Evolutionary conservation across 1,140 invertebrate genomes (phyloP), one percentile per base, ranked within the genome.

Genomic region (Elymnias hypermnestra): DNA sequence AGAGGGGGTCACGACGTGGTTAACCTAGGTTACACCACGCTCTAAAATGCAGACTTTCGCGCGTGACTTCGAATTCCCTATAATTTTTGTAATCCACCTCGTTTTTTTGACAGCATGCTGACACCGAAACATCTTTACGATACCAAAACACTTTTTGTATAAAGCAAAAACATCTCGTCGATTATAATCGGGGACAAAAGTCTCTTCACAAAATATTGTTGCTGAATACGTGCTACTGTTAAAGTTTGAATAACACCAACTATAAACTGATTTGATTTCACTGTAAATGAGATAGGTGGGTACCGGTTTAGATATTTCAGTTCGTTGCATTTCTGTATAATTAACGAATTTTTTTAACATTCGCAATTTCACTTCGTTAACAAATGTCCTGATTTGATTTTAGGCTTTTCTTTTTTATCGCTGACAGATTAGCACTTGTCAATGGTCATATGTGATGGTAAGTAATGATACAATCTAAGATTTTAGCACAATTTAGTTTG

Each of bases 1-100:
- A 47, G 47, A 53, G 51, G 64, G 54, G 58, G 68, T 81, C 81
- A 84, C 81, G 81, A 83, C 58, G 75, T 67, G 76, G 74, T 76
- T 78, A 64, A 72, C 72, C 72, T 74, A 72, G 47, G 40, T 47
- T 48, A 49, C 51, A 35, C 41, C 50, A 42, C 51, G 51, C 45
- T 54, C 41, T 39, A 57, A 63, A 47, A 54, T 57, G 48, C 53
- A 41, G 43, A 51, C 52, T 60, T 57, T 57, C 45, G 44, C 57
- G 38, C 46, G 37, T 53, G 47, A 44, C 12, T 48, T 57, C 37
- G 29, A 48, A 41, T 44, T 44, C 39, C 39, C 26, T 38, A 22
- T 42, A 23, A 31, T 44, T 33, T 48, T 28, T 35, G 40, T 42
- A 37, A 44, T 33, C 14, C 10, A 28, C 28, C 40, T 33, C 28